Conservation (phyloP, 2,797 vertebrate genomes). For the Cyprinella venusta region DNA sequence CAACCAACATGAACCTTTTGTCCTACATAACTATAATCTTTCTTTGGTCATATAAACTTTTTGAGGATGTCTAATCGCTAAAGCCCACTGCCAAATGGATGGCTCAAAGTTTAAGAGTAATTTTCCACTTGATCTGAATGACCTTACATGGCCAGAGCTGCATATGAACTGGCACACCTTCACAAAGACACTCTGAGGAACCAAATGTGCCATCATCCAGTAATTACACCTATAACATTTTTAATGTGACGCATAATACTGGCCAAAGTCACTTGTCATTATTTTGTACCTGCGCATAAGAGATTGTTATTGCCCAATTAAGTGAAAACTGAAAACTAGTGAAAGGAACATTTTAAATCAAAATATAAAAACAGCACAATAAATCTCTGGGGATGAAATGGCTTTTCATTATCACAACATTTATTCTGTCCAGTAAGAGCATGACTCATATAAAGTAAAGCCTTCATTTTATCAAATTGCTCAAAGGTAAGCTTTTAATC, state of each 20-base stretch:
- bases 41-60: background rate
- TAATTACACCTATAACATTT: constrained; percentile 26
- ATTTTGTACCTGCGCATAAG: background rate
- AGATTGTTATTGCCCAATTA: constrained; percentile 1
- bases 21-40: background rate
- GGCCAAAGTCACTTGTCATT: constrained; percentile 10
- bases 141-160: background rate
- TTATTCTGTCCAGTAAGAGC: background rate
- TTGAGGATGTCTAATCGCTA: background rate
- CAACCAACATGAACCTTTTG: background rate
- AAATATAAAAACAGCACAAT: background rate
- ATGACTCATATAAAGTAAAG: background rate
- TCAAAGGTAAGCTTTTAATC: background rate
- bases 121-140: constrained; percentile 31
- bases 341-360: constrained; percentile 13
- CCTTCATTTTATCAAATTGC: background rate
- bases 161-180: constrained; percentile 10
- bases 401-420: background rate
- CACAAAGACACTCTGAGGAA: constrained; percentile 20
- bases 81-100: background rate
- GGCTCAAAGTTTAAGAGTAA: constrained; percentile 3
- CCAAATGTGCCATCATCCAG: constrained; percentile 5
- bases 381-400: background rate
- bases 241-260: background rate
- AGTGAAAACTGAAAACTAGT: background rate